Base-by-base conservation (phyloP, 2,113 vertebrate species). In the Bolborhynchus lineola region DNA sequence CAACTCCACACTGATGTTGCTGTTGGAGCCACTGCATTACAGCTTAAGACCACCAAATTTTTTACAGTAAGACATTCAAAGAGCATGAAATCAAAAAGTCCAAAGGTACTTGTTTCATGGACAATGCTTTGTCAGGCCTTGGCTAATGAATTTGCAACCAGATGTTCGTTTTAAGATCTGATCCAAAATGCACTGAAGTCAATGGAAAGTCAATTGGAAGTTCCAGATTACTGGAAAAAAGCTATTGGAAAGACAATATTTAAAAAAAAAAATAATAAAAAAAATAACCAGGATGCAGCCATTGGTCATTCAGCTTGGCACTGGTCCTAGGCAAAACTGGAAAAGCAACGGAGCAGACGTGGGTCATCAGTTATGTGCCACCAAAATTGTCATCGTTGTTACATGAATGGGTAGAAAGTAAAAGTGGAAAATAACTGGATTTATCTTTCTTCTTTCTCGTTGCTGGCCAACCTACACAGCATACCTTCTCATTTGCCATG, bases 61-160 rank as follows among this genome's bases (percentile, higher is more conserved):
- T 87, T 71, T 39, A 55, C 41, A 67, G 16, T 17, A 62, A 70
- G 42, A 19, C 1, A 1, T 80, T 74, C 52, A 37, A 57, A 75
- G 50, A 64, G 19, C 20, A 68, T 41, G 46, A 62, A 68, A 83
- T 39, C 55, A 68, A 75, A 41, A 81, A 57, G 3, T 13, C n/a
- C 42, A 25, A 71, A 89, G 57, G n/a, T 47, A 59, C 65, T 71
- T 57, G 74, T 77, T 93, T 89, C 5, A 2, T 5, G 0, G n/a
- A 79, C 29, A 6, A 70, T 76, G 74, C 42, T 74, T 62, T 68
- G 42, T 75, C 94, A 35, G 1, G 77, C 82, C 31, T 87, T 89
- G 91, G 86, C 81, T 93, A 89, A 79, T 85, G 35, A 93, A 82
- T 92, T 93, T 82, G 57, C 80, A 88, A 62, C 90, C 95, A 96